phyloP scores from a whole-genome alignment of 2,797 vertebrate species.

The Micrastur ruficollis region DNA sequence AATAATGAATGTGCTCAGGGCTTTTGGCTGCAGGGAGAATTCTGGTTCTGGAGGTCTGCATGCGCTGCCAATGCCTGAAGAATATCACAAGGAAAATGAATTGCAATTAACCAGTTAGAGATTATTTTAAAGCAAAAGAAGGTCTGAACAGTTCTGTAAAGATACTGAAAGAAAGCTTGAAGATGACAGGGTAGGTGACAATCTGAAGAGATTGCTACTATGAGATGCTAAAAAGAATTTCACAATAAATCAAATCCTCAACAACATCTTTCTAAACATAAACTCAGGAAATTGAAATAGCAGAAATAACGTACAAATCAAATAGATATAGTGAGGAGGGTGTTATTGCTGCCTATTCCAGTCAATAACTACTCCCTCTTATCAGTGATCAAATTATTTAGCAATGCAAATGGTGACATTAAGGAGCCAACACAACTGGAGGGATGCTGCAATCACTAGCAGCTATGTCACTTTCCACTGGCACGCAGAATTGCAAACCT shows the following conservation, averaged over 20 bases:
- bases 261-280: neutral
- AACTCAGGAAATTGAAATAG: neutral
- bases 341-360: neutral
- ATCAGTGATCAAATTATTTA: neutral
- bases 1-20: neutral
- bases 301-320: slow-evolving; percentile 8
- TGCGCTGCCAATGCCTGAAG: neutral
- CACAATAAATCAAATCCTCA: neutral
- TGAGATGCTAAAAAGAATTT: neutral
- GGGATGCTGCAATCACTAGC: neutral
- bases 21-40: slow-evolving; percentile 19
- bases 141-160: neutral
- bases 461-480: neutral
- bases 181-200: neutral
- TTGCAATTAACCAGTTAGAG: neutral
- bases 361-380: neutral
- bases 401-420: neutral
- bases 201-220: neutral
- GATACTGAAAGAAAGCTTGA: neutral
- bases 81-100: neutral
- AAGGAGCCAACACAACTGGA: neutral
- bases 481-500: neutral
- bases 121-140: slow-evolving; percentile 13
- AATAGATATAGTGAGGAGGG: neutral
- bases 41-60: slow-evolving; percentile 11